phyloP scores from a whole-genome alignment of 2,113 vertebrate species.

The Tenrec ecaudatus region DNA sequence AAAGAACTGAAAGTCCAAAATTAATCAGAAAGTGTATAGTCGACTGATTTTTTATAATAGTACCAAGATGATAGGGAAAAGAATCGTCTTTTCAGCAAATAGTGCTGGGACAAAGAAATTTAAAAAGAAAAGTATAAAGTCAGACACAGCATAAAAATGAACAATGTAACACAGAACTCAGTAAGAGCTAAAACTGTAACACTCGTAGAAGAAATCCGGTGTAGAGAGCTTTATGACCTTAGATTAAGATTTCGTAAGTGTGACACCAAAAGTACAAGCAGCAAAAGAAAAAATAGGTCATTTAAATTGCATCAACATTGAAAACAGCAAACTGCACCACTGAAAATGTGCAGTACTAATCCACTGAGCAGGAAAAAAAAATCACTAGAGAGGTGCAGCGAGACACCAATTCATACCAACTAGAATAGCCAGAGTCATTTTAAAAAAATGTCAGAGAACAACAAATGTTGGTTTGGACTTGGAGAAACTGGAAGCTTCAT shows the following conservation, averaged over 20 bases:
- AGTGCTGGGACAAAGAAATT: background rate
- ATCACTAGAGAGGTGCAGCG: background rate
- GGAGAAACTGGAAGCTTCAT: slow-evolving; percentile 5
- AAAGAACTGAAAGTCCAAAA: background rate
- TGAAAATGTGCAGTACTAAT: slow-evolving; percentile 31
- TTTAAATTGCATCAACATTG: background rate
- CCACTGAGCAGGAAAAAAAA: slow-evolving; percentile 14
- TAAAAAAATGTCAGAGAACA: background rate
- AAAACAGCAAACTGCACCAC: background rate
- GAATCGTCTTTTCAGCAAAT: background rate
- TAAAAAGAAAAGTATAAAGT: background rate
- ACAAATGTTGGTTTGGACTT: background rate
- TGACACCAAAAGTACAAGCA: slow-evolving; percentile 17
- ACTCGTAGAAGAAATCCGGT: background rate
- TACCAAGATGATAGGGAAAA: background rate
- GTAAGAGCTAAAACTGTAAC: slow-evolving; percentile 19
- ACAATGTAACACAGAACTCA: background rate
- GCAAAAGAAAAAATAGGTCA: slow-evolving; percentile 16
- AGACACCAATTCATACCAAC: background rate
- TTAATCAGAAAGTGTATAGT: background rate
- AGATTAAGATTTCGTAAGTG: background rate
- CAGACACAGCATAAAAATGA: background rate
- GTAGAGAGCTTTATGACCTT: background rate
- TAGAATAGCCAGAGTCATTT: background rate
- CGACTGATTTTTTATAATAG: background rate